phyloP scores from a whole-genome alignment of 2,888 invertebrate species.

The Epistrophe grossulariae region DNA sequence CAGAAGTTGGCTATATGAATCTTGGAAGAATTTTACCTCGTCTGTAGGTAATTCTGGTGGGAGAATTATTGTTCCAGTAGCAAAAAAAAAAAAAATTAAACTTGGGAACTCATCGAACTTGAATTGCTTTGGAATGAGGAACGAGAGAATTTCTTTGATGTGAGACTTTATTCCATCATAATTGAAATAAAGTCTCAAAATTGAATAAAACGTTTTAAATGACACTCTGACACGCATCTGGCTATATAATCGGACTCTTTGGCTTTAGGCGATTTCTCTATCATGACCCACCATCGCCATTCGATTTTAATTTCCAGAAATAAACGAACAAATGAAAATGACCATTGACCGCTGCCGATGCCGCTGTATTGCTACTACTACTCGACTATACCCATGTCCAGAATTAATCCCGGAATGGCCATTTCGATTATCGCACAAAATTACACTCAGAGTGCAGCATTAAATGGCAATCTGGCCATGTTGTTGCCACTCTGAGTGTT shows the following conservation, averaged over 20 bases:
- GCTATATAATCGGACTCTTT: conserved; percentile 28
- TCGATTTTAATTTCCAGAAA: conserved; percentile 72
- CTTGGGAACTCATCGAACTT: background rate
- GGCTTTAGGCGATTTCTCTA: conserved; percentile 67
- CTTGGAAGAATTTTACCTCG: conserved; percentile 28
- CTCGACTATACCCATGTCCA: conserved; percentile 40
- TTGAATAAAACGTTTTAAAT: conserved; percentile 73
- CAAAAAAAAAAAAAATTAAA: background rate
- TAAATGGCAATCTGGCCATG: conserved; percentile 72
- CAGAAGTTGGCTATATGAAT: conserved; percentile 19
- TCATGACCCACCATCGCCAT: conserved; percentile 73
- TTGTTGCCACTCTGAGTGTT: conserved; percentile 69
- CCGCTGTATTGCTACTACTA: background rate
- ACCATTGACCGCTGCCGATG: conserved; percentile 50
- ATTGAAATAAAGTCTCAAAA: conserved; percentile 72
- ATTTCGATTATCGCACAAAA: conserved; percentile 76
- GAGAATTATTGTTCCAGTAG: background rate
- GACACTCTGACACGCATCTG: conserved; percentile 68
- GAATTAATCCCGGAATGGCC: conserved; percentile 75
- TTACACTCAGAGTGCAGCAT: conserved; percentile 70
- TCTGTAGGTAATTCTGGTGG: background rate
- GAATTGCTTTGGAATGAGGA: background rate
- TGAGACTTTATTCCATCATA: conserved; percentile 37
- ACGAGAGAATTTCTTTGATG: background rate
- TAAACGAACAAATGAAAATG: conserved; percentile 55